phyloP scores from a whole-genome alignment of 2,888 invertebrate genomes.

The Tridacna crocea region DNA sequence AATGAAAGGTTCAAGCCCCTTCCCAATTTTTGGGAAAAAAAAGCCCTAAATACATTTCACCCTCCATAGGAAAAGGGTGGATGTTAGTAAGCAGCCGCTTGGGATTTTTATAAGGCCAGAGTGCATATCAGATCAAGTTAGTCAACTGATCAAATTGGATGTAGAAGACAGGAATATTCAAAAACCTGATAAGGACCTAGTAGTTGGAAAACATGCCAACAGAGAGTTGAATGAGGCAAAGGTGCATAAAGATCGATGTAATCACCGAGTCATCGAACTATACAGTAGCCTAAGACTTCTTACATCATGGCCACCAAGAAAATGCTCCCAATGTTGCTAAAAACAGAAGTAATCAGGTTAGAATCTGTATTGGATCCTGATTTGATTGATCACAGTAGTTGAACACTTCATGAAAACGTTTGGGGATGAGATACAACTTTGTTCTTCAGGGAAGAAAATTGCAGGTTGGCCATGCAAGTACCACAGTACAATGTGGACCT shows the following conservation, averaged over 20 bases:
- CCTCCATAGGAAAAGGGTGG: conserved; percentile 26
- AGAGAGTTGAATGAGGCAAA: conserved; percentile 30
- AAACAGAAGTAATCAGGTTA: conserved; percentile 22
- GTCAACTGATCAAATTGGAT: conserved; percentile 32
- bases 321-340: conserved; percentile 15
- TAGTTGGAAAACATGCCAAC: conserved; percentile 39
- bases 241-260: conserved; percentile 29
- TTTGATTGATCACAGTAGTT: conserved; percentile 26
- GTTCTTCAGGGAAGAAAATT: conserved; percentile 16
- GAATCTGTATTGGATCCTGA: conserved; percentile 36
- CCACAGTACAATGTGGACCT: conserved; percentile 21
- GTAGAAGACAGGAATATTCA: conserved; percentile 27
- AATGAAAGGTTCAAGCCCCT: too few species aligned
- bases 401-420: conserved; percentile 9
- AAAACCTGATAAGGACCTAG: conserved; percentile 39
- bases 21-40: too few species aligned
- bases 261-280: conserved; percentile 22
- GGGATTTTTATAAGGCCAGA: conserved; percentile 29
- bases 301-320: conserved; percentile 39
- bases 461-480: conserved; percentile 8
- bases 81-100: conserved; percentile 26
- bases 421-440: not conserved
- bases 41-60: too few species aligned
- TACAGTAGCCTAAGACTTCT: conserved; percentile 22
- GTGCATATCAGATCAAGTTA: conserved; percentile 21